These are phyloP conservation scores for Cephalopachus bancanus DNA, from an alignment of 2,797 vertebrate species.

Conservation along the genomic window DNA sequence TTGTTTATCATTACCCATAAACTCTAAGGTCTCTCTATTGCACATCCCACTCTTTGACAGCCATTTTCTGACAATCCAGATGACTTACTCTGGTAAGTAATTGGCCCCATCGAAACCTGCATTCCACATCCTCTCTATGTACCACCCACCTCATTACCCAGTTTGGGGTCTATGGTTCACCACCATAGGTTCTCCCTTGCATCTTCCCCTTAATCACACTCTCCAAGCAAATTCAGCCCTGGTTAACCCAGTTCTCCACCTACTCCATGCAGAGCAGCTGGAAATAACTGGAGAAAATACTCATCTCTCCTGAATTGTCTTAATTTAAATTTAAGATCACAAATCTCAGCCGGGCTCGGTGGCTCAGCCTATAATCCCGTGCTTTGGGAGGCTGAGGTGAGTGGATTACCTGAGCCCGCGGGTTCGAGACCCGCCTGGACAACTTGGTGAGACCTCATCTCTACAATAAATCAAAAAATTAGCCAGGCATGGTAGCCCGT, in stretches of 20 bases:
- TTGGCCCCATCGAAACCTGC: background rate
- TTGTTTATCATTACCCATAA: background rate
- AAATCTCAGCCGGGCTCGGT: background rate
- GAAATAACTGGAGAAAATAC: background rate
- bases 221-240: background rate
- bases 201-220: background rate
- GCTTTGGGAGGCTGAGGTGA: too few species aligned
- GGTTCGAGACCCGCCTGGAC: too few species aligned
- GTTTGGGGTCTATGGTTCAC: background rate
- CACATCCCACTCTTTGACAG: background rate
- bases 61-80: background rate
- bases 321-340: background rate
- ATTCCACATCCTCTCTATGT: background rate
- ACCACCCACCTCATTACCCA: background rate
- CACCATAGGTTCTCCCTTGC: background rate
- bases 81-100: background rate
- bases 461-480: too few species aligned
- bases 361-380: too few species aligned
- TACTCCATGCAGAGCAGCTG: background rate
- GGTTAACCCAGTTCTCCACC: background rate
- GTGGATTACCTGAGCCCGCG: too few species aligned
- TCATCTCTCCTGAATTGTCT: background rate
- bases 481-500: too few species aligned
- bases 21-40: background rate
- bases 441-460: too few species aligned